Conservation (phyloP, 2,888 invertebrate species). For the Apamea crenata region DNA sequence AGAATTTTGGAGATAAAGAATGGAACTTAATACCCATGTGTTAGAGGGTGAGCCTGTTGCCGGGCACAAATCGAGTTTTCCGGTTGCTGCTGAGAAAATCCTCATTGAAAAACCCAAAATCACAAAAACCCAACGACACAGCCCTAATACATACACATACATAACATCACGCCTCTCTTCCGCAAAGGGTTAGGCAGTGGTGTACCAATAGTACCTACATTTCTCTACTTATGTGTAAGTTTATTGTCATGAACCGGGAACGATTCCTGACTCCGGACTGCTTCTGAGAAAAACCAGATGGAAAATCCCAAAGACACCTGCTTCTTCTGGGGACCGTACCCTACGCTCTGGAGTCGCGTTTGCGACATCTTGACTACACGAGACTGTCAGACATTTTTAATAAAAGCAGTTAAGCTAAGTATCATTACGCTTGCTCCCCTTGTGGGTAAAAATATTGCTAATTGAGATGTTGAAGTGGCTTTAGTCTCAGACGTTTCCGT, state of each 20-base stretch:
- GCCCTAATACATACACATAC: not conserved
- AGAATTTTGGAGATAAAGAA: not conserved
- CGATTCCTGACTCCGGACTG: too few relatives aligned
- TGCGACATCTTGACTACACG: not conserved
- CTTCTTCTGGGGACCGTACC: not conserved
- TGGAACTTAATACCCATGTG: not conserved
- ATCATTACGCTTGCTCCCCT: constrained; percentile 21
- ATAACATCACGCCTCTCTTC: too few relatives aligned
- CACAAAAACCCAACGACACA: not conserved
- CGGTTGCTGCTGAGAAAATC: not conserved
- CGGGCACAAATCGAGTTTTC: not conserved
- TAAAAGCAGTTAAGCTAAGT: constrained; percentile 18
- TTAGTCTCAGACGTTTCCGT: constrained; percentile 40
- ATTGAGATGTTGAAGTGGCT: constrained; percentile 30
- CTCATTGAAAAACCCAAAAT: not conserved
- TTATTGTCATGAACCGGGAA: too few relatives aligned
- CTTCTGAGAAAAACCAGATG: too few relatives aligned
- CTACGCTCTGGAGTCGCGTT: not conserved
- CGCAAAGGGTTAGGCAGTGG: too few relatives aligned
- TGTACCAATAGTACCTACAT: too few relatives aligned
- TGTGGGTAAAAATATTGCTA: constrained; percentile 3
- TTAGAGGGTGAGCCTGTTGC: too few relatives aligned
- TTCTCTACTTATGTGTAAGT: too few relatives aligned
- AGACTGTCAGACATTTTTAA: constrained; percentile 12
- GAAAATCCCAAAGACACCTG: not conserved